A percentile compares a stretch with the other conserved stretches of the same genome.
Conservation (phyloP, 2,888 invertebrate genomes). For the Podotricha telesiphe region DNA sequence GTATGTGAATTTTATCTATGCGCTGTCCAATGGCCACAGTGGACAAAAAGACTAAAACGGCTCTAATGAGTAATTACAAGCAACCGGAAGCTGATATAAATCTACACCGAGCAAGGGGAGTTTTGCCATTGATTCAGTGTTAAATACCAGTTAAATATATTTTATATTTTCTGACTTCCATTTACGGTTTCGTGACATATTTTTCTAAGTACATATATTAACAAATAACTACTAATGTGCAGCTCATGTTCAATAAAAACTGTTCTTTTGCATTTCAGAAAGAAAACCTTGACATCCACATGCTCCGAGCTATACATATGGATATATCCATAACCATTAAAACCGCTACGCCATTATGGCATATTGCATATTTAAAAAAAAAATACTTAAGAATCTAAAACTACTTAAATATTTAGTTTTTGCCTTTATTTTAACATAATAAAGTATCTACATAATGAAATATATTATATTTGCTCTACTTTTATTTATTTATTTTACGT, state of each 20-base stretch:
- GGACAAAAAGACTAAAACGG: slow-evolving; percentile 67
- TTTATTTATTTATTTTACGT: no score
- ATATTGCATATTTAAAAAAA: no score
- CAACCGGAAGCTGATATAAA: slow-evolving; percentile 71
- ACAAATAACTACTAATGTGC: neutral
- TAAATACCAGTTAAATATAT: slow-evolving; percentile 64
- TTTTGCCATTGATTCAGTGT: slow-evolving; percentile 70
- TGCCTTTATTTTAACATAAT: no score
- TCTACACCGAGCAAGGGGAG: slow-evolving; percentile 58
- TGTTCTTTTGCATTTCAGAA: no score
- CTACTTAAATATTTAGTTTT: no score
- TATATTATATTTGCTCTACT: no score
- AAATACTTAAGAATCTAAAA: no score
- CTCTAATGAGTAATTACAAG: slow-evolving; percentile 74
- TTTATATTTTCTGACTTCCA: slow-evolving; percentile 10
- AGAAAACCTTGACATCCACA: no score
- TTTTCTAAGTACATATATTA: neutral
- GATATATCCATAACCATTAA: no score
- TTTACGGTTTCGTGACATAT: neutral
- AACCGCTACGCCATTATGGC: no score
- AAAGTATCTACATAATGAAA: no score
- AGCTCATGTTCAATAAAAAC: neutral
- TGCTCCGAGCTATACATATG: no score
- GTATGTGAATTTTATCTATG: slow-evolving; percentile 29
- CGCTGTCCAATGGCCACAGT: slow-evolving; percentile 26